Percentiles rank a stretch among this genome's conserved stretches.
Evolutionary conservation across 92 coral and sea anemone genomes (phyloP).

Genomic region (Muricea muricata): DNA sequence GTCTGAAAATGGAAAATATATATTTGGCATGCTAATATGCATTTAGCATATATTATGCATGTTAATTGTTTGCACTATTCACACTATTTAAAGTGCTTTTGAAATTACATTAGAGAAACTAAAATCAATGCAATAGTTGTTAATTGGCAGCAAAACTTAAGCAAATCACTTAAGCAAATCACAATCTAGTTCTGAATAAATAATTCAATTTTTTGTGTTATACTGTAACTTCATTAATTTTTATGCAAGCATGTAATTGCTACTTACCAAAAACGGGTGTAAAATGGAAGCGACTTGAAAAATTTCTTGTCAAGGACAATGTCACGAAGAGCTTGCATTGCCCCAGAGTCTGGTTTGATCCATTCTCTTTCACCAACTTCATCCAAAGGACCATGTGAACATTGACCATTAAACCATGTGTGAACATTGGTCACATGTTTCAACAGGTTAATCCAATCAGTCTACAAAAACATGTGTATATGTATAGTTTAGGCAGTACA

Average conservation of each 20-base stretch:
- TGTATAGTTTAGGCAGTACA: too few relatives aligned
- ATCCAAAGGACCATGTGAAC: slow-evolving; percentile 42
- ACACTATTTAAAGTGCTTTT: too few relatives aligned
- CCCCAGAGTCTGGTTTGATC: slow-evolving; percentile 32
- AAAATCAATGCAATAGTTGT: too few relatives aligned
- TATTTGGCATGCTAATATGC: too few relatives aligned
- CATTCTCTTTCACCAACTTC: slow-evolving; percentile 33
- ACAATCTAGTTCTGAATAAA: too few relatives aligned
- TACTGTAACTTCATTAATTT: background rate
- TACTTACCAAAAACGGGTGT: slow-evolving; percentile 37
- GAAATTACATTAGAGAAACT: too few relatives aligned
- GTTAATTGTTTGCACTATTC: slow-evolving; percentile 4
- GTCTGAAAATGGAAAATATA: slow-evolving; percentile 7
- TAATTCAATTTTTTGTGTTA: too few relatives aligned
- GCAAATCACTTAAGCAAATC: too few relatives aligned
- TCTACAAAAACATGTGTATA: background rate
- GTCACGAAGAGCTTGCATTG: slow-evolving; percentile 43
- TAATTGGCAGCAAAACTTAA: too few relatives aligned
- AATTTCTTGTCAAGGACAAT: slow-evolving; percentile 34
- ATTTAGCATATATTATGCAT: background rate
- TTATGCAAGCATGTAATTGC: background rate
- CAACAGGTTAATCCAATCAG: slow-evolving; percentile 26
- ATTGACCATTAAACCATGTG: slow-evolving; percentile 48
- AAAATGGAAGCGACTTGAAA: slow-evolving; percentile 45
- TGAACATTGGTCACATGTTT: slow-evolving; percentile 49